These are phyloP conservation scores for Heloderma charlesbogerti DNA, from an alignment of 2,113 vertebrate species.

Conservation along the genomic window DNA sequence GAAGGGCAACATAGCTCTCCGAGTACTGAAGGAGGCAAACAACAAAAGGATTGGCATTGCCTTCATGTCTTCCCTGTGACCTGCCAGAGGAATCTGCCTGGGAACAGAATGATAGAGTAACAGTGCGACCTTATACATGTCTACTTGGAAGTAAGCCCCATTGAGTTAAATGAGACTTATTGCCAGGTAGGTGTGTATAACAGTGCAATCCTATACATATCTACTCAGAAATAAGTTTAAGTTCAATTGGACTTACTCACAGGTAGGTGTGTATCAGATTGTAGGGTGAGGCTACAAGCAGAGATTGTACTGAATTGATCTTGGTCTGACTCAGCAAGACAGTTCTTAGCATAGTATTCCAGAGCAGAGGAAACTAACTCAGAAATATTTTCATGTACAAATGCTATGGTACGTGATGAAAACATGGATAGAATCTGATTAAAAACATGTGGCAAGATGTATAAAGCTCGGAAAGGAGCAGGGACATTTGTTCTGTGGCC, in stretches of 20 bases:
- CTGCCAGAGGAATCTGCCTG: not conserved
- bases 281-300: not conserved
- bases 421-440: not conserved
- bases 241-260: not conserved
- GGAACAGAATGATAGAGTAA: not conserved
- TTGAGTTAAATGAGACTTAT: not conserved
- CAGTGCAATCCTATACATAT: too few species aligned
- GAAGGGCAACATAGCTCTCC: not conserved
- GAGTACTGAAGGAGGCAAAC: not conserved
- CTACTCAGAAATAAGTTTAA: too few species aligned
- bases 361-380: too few species aligned
- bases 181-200: not conserved
- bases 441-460: not conserved
- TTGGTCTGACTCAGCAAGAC: not conserved
- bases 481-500: not conserved
- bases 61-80: not conserved
- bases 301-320: not conserved
- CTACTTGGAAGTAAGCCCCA: too few species aligned
- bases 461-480: not conserved
- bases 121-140: too few species aligned
- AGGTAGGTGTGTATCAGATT: not conserved
- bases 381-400: not conserved
- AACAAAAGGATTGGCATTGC: not conserved
- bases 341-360: too few species aligned
- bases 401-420: not conserved